Evolutionary conservation across 2,113 vertebrate genomes (phyloP), one percentile per base, ranked within the genome.

Genomic region (Passer domesticus): DNA sequence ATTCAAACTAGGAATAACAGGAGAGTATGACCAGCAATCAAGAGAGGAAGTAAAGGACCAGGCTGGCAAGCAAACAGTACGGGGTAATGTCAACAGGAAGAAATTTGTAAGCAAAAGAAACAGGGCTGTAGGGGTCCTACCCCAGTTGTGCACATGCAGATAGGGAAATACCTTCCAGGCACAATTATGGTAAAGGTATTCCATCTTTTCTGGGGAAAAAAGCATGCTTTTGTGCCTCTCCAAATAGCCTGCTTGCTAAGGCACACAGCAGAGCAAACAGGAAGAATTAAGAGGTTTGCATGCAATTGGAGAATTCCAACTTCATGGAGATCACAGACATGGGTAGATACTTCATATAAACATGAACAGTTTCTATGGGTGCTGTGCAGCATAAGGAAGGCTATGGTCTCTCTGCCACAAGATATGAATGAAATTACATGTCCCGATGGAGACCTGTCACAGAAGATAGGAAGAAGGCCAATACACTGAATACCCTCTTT

Each of bases 281-380:
- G n/a, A 52, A 0, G 2, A 92, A 56, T 33, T 74, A 43, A 27
- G 14, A 89, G 4, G 12, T 44, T 25, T 78, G 24, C 5, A 2
- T 18, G 28, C n/a, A 72, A 47, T 2, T 67, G 15, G n/a, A 78
- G 23, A n/a, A 56, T 27, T 67, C 35, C 25, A 25, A 4, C 19
- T 47, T 55, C 18, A 56, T 11, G 12, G 24, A 15, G 47, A 69
- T 70, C 46, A 90, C 22, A 82, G 37, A 50, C 6, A 33, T 0
- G 0, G 6, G 7, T 10, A 50, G 43, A 49, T 4, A 72, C 25
- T 16, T 50, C 37, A 56, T 4, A n/a, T 2, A 8, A 63, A 37
- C 0, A 0, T 33, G 15, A 68, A 53, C 5, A 84, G 12, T 30
- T 81, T 43, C n/a, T 44, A 20, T 3, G 35, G 31, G 5, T 53